Evolutionary conservation across 2,113 vertebrate genomes (phyloP).

Genomic region (Myrmecobius fasciatus): DNA sequence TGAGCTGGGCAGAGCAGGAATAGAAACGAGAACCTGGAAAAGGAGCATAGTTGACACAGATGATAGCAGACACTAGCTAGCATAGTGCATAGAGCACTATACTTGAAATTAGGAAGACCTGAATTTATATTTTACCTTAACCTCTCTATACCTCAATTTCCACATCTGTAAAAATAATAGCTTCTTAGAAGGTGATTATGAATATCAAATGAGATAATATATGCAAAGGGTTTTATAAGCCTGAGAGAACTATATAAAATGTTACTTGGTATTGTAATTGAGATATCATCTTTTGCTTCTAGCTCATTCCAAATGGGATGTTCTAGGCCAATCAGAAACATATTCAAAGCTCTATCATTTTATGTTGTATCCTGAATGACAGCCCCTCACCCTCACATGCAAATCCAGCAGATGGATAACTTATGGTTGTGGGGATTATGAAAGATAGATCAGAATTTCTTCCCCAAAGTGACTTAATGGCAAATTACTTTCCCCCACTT

Average conservation of each 20-base stretch:
- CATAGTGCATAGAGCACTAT: background rate
- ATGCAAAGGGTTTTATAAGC: background rate
- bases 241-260: background rate
- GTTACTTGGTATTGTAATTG: background rate
- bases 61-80: background rate
- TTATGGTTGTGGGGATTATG: no score
- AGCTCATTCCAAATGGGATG: background rate
- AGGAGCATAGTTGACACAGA: background rate
- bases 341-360: background rate
- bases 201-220: background rate
- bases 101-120: background rate
- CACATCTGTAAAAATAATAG: background rate
- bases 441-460: background rate
- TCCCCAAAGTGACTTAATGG: background rate
- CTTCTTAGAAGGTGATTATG: background rate
- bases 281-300: background rate
- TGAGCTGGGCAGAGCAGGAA: background rate
- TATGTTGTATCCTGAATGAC: background rate
- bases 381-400: no score
- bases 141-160: background rate
- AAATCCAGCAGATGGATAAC: no score
- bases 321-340: background rate
- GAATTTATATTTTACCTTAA: background rate
- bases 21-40: background rate
- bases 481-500: background rate